Base-by-base conservation (phyloP, 2,888 invertebrate genomes). In the Nebria brevicollis region DNA sequence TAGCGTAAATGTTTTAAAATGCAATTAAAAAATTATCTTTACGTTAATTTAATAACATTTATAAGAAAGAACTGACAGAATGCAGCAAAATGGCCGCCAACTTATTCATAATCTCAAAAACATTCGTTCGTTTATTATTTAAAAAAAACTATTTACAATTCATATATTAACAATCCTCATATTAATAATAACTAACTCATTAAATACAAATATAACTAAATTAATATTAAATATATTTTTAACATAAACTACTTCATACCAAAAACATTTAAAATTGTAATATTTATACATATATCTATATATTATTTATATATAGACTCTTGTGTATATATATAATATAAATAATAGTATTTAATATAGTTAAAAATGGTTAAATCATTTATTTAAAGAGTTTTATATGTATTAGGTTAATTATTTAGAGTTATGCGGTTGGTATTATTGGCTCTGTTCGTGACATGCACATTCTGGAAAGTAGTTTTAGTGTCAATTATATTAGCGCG, bases 61-160 rank as follows among this genome's bases (percentile, higher is more conserved):
- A 81, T 82, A 82, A 82, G 80, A 83, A 82, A 78, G 81, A 82
- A 75, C 75, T 83, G 83, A 83, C 83, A 83, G 83, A 77, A 83
- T 82, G 80, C 79, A 83, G 83, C 83, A 83, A 83, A 81, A 83
- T 83, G 83, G 83, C 83, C 82, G 83, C 83, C 77, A 77, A 81
- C 72, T 73, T 81, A 81, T 77, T 81, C 26, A 66, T 43, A 66
- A n/a, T 77, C 41, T 13, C 72, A 73, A 81, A 81, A 81, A 81
- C 77, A 81, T 81, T 25, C n/a, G 34, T 77, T 66, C 43, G 20
- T 66, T 34, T 77, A 81, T 76, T 77, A 77, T 42, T 73, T 25
- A n/a, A 11, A 76, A 76, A 77, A 81, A 68, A 66, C 76, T 41
- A 42, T 20, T 34, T 34, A 34, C 34, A 34, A 4, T 34, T 34